phyloP scores from a whole-genome alignment of 1,140 invertebrate genomes.

The Stegodyphus mimosarum region DNA sequence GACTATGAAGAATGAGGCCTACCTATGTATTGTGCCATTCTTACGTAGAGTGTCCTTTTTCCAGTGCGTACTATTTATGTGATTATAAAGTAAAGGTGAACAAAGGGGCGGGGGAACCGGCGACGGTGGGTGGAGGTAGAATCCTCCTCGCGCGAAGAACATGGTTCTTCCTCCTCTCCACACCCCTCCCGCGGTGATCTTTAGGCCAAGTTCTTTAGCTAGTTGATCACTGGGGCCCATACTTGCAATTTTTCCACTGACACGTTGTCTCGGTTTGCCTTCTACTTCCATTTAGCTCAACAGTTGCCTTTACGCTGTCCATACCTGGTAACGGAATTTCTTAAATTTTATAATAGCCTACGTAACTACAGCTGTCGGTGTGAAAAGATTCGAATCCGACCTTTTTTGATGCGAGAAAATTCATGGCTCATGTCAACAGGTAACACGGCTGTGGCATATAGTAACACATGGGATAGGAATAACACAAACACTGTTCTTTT shows the following conservation, averaged over 20 bases:
- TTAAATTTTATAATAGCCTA: neutral
- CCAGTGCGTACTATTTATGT: slow-evolving; percentile 11
- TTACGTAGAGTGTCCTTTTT: slow-evolving; percentile 47
- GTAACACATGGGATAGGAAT: too few species aligned
- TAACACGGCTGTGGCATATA: too few species aligned
- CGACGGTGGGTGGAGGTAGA: slow-evolving; percentile 37
- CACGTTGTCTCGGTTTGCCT: neutral
- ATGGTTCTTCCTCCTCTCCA: slow-evolving; percentile 28
- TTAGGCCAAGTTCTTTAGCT: neutral
- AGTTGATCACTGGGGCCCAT: neutral
- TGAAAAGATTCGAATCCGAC: too few species aligned
- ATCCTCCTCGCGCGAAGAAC: slow-evolving; percentile 54
- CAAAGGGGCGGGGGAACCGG: slow-evolving; percentile 5
- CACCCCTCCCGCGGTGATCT: slow-evolving; percentile 6
- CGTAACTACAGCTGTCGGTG: neutral
- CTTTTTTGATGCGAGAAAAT: too few species aligned
- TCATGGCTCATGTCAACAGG: too few species aligned
- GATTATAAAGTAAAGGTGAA: slow-evolving; percentile 10
- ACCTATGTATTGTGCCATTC: slow-evolving; percentile 52
- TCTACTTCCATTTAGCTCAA: slow-evolving; percentile 10
- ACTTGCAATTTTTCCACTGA: neutral
- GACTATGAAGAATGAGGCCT: slow-evolving; percentile 40
- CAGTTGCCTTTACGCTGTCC: slow-evolving; percentile 4
- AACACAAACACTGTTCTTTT: too few species aligned
- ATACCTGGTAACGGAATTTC: slow-evolving; percentile 9